Conservation (phyloP, 2,797 vertebrate genomes). For the Aeoliscus strigatus region DNA sequence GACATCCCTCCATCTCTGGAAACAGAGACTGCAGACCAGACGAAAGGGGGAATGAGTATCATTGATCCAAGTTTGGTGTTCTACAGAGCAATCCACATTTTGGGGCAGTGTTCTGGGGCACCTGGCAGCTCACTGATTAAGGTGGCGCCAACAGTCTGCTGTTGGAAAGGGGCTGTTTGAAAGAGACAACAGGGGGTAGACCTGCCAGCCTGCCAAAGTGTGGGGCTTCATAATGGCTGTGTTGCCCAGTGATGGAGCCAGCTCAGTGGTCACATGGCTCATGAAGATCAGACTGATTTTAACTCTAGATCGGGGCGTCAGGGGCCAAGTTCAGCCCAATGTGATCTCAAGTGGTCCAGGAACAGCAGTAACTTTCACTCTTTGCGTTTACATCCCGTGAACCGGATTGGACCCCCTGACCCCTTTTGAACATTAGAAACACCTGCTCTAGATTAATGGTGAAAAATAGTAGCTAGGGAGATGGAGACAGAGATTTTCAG, state of each 20-base stretch:
- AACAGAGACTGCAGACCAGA: constrained; percentile 7
- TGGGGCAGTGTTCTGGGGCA: constrained; percentile 34
- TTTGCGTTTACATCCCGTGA: too few species aligned
- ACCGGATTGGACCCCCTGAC: too few species aligned
- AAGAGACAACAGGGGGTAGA: constrained; percentile 49
- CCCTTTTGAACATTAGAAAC: too few species aligned
- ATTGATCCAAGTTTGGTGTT: constrained; percentile 18
- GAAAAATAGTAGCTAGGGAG: neutral
- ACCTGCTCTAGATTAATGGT: constrained; percentile 30
- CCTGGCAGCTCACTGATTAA: constrained; percentile 54
- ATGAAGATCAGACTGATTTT: constrained; percentile 35
- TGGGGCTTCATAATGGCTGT: constrained; percentile 66
- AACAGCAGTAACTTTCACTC: too few species aligned
- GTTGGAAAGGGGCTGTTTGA: constrained; percentile 40
- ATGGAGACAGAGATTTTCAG: neutral
- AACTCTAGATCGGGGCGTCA: too few species aligned
- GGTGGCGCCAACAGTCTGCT: constrained; percentile 52
- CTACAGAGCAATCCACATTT: constrained; percentile 32
- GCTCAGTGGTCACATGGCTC: constrained; percentile 49
- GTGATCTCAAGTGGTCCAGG: too few species aligned
- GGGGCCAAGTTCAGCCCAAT: too few species aligned
- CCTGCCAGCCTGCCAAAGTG: constrained; percentile 62
- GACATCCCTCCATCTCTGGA: constrained; percentile 30
- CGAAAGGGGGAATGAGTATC: constrained; percentile 7
- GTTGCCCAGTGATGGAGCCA: constrained; percentile 50